phyloP scores from a whole-genome alignment of 2,113 vertebrate species.

The Gopherus flavomarginatus region DNA sequence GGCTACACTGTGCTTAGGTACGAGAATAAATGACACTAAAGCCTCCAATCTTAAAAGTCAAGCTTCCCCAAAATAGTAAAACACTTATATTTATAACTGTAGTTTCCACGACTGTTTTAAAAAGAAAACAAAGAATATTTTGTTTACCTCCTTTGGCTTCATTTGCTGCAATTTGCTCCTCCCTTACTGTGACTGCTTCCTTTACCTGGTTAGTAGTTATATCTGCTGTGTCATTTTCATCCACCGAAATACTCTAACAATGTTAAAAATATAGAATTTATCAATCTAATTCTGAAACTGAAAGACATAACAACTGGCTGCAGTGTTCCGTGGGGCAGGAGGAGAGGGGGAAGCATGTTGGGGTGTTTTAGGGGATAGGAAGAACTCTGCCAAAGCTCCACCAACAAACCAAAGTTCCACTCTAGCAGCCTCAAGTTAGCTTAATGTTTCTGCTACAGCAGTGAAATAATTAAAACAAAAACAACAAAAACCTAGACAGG shows the following conservation, averaged over 20 bases:
- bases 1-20: neutral
- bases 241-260: slow-evolving; percentile 60
- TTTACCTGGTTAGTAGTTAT: slow-evolving; percentile 40
- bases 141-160: slow-evolving; percentile 84
- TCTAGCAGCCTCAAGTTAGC: neutral
- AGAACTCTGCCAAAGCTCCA: neutral
- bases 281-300: neutral
- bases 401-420: neutral
- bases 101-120: neutral
- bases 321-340: neutral
- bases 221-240: slow-evolving; percentile 58
- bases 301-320: neutral
- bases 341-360: neutral
- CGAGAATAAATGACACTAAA: neutral
- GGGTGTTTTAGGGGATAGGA: neutral
- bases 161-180: slow-evolving; percentile 35
- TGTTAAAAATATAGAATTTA: slow-evolving; percentile 29
- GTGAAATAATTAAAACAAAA: neutral
- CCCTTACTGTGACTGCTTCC: slow-evolving; percentile 44
- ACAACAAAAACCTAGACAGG: neutral
- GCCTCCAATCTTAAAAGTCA: neutral
- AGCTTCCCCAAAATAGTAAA: neutral
- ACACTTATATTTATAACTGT: rapidly evolving
- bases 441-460: neutral
- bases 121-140: neutral